Base-by-base conservation (phyloP, 1,140 invertebrate genomes). In the Bombus turneri region DNA sequence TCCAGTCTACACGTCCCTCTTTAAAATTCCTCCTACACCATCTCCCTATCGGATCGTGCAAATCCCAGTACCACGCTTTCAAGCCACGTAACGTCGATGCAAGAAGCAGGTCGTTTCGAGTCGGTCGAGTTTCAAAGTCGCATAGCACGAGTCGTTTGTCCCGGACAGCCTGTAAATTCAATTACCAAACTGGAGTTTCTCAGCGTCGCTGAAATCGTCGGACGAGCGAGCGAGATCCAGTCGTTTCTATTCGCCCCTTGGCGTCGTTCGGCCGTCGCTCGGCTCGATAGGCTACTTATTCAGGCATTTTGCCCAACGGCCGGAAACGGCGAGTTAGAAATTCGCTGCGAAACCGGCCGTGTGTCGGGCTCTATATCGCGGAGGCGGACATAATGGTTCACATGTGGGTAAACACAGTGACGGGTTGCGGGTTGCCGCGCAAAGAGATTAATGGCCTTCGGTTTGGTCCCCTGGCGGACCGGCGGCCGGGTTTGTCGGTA, bases 361-460 rank as follows among this genome's bases (percentile, higher is more conserved):
- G 85, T 75, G 82, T 89, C 78, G 79, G 82, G 64, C 81, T 89
- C 91, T 92, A 91, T 93, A 92, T 93, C 87, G 91, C 87, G 88
- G 90, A 93, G 93, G 94, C 92, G 93, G 93, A 94, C 94, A 94
- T 95, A 95, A 95, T 94, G 94, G 93, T 95, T 94, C 93, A 94
- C 93, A 94, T 95, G 94, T 95, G 95, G 94, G 94, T 95, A 95
- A 95, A 95, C 94, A 95, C 92, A 95, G 94, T 94, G 95, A 95
- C 94, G 94, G 94, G 94, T 94, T 95, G 93, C 92, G 95, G 95
- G 93, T 95, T 94, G 92, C 92, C 92, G 93, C 93, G 91, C 93
- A 90, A 93, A 92, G 91, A 94, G 94, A 94, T 94, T 94, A 94
- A 94, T 94, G 93, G 93, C 92, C 92, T 92, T 91, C 88, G 90